Evolutionary conservation across 2,888 invertebrate genomes (phyloP), one percentile per base, ranked within the genome.

Genomic region (Urechis unicinctus): DNA sequence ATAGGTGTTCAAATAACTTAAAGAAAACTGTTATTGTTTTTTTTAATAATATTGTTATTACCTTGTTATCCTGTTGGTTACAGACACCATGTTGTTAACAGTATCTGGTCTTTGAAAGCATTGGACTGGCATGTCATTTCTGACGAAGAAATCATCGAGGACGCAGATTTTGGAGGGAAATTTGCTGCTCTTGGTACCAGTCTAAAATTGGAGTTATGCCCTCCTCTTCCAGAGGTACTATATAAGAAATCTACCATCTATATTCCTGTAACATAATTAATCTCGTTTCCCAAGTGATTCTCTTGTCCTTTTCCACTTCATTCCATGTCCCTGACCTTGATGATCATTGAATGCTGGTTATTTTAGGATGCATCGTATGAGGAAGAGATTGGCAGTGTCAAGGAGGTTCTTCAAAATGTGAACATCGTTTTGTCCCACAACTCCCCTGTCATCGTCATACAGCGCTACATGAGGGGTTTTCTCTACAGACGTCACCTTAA

Each of bases 141-240:
- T 2, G 78, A 78, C 62, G 76, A 78, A 56, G 78, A 78, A 61
- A 76, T 78, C 48, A 77, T 78, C 54, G 77, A 78, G 59, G 76
- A 77, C 66, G 73, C 76, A 1, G 59, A 66, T 31, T 74, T 77
- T 61, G 66, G 67, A 13, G 71, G 68, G 1, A 52, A 57, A 13
- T 59, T 54, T 26, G n/a, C 50, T 4, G 29, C 70, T 2, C 55
- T 66, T 52, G 55, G 64, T 53, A 67, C 64, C 3, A 56, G 60
- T 3, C 68, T 75, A 52, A 61, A 61, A 36, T 59, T 74, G 41
- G 61, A 70, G 28, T 59, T 74, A 2, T 70, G 65, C 54, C 67
- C 69, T n/a, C 53, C 60, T 4, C 64, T 65, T 9, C 36, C 30
- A 41, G 47, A 53, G 48, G 63, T 60, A 58, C 56, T 36, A 5